Evolutionary conservation across 2,888 invertebrate genomes (phyloP), one percentile per base, ranked within the genome.

Genomic region (Anoplius nigerrimus): DNA sequence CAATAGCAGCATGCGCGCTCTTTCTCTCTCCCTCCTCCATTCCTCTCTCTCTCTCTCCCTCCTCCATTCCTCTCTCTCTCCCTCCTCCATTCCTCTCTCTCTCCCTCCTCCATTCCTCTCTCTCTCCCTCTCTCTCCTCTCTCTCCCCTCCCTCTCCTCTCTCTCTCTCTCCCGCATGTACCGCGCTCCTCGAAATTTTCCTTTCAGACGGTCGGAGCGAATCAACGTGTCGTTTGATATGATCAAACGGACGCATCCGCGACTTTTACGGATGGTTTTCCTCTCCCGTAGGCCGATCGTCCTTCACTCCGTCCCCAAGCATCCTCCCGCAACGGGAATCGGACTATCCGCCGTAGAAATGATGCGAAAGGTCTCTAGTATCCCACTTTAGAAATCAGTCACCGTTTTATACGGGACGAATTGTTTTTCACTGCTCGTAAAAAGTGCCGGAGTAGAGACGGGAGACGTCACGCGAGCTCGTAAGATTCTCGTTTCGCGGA

Each of bases 341-440:
- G 6, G 5, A 15, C 6, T 20, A 1, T 2, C 16, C 15, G 20
- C 48, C 48, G 5, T 20, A 48, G 48, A 15, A 20, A 34, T 34
- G 34, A 34, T 6, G 34, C 34, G 34, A 34, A 11, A 5, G 34
- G 34, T 34, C 34, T 34, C 34, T 34, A 34, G 34, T 34, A 34
- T 3, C 11, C 62, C 62, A 64, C 58, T 71, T 75, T 63, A 53
- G 58, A 51, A 66, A 69, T 57, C 68, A 55, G 55, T 51, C 64
- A 68, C 27, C 72, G 56, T 65, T 77, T 74, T 69, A 62, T 72
- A 65, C 48, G 61, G 56, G 66, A 66, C 68, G 75, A 75, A 77
- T 77, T 77, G 78, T 77, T 77, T 77, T 75, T 75, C 75, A 77
- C 62, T 62, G 77, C 45, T 55, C 65, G 62, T 78, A 75, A 77